These are phyloP conservation scores for Thamnophis elegans DNA, from an alignment of 2,797 vertebrate genomes.

Conservation along the genomic window DNA sequence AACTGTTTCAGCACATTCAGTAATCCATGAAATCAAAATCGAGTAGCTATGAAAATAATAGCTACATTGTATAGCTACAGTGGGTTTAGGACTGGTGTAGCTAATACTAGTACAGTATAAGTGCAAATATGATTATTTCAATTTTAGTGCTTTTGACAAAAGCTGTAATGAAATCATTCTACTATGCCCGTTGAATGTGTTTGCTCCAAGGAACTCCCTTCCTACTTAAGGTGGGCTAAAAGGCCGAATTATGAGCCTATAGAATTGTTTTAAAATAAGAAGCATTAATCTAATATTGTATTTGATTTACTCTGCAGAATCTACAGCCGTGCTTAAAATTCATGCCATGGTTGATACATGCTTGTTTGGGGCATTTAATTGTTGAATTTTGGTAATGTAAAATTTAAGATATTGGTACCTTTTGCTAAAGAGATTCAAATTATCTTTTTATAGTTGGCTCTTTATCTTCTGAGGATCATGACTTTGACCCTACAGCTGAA, in stretches of 20 bases:
- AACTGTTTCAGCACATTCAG: neutral
- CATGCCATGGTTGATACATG: neutral
- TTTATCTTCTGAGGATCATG: constrained; percentile 98
- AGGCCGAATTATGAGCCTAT: too few species aligned
- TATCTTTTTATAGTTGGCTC: constrained; percentile 84
- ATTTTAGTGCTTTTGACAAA: neutral
- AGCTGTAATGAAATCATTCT: neutral
- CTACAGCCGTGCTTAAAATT: neutral
- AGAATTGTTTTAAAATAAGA: neutral
- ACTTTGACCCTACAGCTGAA: constrained; percentile 97
- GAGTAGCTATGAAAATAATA: neutral
- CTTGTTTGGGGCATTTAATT: neutral
- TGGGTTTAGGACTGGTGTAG: neutral
- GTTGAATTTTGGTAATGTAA: neutral
- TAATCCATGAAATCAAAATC: neutral
- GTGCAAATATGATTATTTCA: neutral
- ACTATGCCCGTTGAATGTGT: neutral
- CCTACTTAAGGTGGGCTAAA: too few species aligned
- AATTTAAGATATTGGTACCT: neutral
- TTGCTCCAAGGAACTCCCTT: neutral
- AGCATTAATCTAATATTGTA: neutral
- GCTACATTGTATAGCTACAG: neutral
- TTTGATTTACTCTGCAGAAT: neutral
- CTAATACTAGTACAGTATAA: neutral
- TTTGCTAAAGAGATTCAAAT: constrained; percentile 38